Evolutionary conservation across 2,113 vertebrate genomes (phyloP).

Genomic region (Vulpes vulpes): DNA sequence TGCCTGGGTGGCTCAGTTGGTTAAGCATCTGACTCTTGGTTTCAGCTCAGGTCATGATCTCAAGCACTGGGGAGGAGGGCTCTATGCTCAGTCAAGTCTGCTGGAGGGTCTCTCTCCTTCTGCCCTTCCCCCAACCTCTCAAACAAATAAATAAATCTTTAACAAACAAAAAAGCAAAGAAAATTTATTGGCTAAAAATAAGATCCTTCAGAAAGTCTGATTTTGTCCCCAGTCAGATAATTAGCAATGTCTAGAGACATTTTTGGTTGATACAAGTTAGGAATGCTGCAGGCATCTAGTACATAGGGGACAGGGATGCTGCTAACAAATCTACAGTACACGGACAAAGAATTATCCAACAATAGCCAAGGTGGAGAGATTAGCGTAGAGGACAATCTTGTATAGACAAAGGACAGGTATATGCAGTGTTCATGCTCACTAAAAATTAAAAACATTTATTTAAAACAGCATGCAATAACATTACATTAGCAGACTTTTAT

Average conservation of each 20-base stretch:
- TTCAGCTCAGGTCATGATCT: neutral
- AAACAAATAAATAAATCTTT: neutral
- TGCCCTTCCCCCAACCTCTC: neutral
- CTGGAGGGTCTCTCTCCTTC: neutral
- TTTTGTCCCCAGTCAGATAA: neutral
- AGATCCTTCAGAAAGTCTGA: neutral
- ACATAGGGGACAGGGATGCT: neutral
- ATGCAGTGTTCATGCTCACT: neutral
- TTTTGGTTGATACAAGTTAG: neutral
- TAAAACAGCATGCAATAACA: neutral
- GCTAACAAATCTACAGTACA: too few relatives aligned
- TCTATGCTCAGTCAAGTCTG: neutral
- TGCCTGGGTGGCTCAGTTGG: neutral
- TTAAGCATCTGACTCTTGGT: neutral
- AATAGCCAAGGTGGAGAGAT: neutral
- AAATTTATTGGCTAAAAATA: constrained; percentile 32
- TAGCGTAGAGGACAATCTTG: constrained; percentile 1
- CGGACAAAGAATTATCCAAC: neutral
- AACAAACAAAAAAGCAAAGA: neutral
- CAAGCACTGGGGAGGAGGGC: neutral
- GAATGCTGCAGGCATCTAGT: neutral
- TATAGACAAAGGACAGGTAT: neutral
- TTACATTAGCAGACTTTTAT: constrained; percentile 3
- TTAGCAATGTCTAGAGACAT: neutral
- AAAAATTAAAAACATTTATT: constrained; percentile 17